A percentile compares a stretch with the other conserved stretches of the same genome.
Evolutionary conservation across 2,113 vertebrate genomes (phyloP).

Genomic region (Gymnocephalus cernua): DNA sequence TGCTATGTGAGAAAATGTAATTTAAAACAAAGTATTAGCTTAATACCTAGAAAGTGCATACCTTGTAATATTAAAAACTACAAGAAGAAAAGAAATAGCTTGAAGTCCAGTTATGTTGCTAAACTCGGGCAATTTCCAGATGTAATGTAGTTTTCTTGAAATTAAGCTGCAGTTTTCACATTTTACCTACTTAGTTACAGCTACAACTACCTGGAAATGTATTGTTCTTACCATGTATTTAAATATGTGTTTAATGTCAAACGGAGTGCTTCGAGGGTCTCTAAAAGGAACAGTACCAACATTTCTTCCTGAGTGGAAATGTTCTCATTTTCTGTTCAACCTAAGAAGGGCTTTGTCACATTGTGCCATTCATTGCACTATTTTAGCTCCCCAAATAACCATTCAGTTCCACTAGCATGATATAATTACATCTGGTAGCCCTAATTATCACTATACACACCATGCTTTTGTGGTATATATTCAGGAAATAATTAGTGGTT

Average conservation of each 20-base stretch:
- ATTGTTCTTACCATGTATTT: not conserved
- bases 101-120: not conserved
- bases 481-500: slow-evolving; percentile 25
- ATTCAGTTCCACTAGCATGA: slow-evolving; percentile 28
- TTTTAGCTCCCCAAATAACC: slow-evolving; percentile 26
- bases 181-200: not conserved
- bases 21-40: slow-evolving; percentile 58
- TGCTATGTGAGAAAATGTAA: slow-evolving; percentile 46
- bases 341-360: slow-evolving; percentile 79
- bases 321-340: slow-evolving; percentile 64
- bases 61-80: slow-evolving; percentile 34
- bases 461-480: slow-evolving; percentile 34
- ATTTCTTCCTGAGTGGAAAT: slow-evolving; percentile 49
- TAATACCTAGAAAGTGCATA: slow-evolving; percentile 54
- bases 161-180: not conserved
- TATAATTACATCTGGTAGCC: slow-evolving; percentile 37
- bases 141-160: not conserved
- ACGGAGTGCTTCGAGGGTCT: slow-evolving; percentile 1
- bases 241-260: not conserved
- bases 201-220: not conserved
- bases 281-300: slow-evolving; percentile 47
- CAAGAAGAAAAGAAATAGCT: slow-evolving; percentile 13
- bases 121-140: not conserved
- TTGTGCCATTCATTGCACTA: slow-evolving; percentile 64
- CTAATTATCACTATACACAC: slow-evolving; percentile 39